A percentile compares a stretch with the other conserved stretches of the same genome.
These are phyloP conservation scores for Gyps fulvus DNA, from an alignment of 2,113 vertebrate species.

Conservation along the genomic window DNA sequence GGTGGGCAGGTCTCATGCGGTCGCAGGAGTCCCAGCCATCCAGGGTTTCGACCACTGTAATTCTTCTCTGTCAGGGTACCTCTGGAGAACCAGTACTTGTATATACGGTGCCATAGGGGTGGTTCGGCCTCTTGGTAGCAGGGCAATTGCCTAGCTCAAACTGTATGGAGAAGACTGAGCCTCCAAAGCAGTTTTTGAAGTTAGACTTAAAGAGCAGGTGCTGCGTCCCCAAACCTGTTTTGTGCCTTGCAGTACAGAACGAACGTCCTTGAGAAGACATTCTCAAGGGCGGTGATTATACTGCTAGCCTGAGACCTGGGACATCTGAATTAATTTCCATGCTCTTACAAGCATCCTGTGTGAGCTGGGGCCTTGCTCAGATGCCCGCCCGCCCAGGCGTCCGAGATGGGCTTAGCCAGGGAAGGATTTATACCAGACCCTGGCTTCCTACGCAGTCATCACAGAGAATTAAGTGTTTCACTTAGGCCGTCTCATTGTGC, in stretches of 20 bases:
- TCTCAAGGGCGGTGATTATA: background rate
- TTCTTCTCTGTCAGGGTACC: background rate
- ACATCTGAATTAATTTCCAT: background rate
- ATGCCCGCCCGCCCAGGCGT: background rate
- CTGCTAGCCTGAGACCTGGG: background rate
- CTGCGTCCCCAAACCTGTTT: background rate
- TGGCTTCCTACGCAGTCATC: background rate
- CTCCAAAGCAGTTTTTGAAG: background rate
- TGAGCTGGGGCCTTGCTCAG: background rate
- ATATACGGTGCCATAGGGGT: background rate
- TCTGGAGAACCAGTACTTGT: background rate
- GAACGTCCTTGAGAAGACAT: background rate
- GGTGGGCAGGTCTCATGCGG: background rate
- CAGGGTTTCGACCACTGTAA: background rate
- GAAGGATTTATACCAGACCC: background rate
- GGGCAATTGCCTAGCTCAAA: background rate
- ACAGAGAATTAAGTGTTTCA: background rate
- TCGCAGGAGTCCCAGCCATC: background rate
- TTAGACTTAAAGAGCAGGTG: background rate
- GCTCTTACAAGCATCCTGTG: background rate
- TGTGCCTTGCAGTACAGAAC: background rate
- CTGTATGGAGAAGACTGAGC: background rate
- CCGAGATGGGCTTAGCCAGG: background rate
- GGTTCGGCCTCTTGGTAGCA: background rate
- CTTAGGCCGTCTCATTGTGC: background rate